phyloP scores from a whole-genome alignment of 1,140 invertebrate genomes.

The Pentalonia nigronervosa region DNA sequence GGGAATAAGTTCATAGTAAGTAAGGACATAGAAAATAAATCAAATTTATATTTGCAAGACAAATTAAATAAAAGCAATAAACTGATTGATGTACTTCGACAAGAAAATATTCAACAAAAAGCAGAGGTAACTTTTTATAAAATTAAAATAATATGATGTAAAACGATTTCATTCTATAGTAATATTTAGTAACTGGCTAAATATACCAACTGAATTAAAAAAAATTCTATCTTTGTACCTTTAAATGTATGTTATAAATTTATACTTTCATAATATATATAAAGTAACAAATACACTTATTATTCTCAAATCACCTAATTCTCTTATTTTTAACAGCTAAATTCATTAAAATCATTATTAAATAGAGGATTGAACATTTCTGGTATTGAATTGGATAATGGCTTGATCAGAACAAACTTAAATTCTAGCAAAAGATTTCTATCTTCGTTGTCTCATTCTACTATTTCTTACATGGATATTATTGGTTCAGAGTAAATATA shows the following conservation, averaged over 20 bases:
- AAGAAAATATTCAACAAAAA: slow-evolving; percentile 48
- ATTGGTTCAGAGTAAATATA: slow-evolving; percentile 33
- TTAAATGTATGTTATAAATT: not conserved
- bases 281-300: too few species aligned
- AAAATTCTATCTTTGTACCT: not conserved
- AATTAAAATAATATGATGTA: not conserved
- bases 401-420: slow-evolving; percentile 15
- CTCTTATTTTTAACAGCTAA: slow-evolving; percentile 17
- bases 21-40: slow-evolving; percentile 40
- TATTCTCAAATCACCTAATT: too few species aligned
- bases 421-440: not conserved
- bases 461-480: slow-evolving; percentile 42
- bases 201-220: not conserved
- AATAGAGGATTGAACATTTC: not conserved
- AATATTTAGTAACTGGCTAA: not conserved
- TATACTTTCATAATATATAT: not conserved
- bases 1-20: slow-evolving; percentile 16
- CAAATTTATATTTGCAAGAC: slow-evolving; percentile 47
- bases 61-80: slow-evolving; percentile 40
- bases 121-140: not conserved
- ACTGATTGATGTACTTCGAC: slow-evolving; percentile 7
- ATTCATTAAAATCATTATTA: slow-evolving; percentile 26
- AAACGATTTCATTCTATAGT: not conserved
- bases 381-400: not conserved
- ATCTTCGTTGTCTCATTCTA: slow-evolving; percentile 20